Base-by-base conservation (phyloP, 2,113 vertebrate genomes). In the Calidris pygmaea region DNA sequence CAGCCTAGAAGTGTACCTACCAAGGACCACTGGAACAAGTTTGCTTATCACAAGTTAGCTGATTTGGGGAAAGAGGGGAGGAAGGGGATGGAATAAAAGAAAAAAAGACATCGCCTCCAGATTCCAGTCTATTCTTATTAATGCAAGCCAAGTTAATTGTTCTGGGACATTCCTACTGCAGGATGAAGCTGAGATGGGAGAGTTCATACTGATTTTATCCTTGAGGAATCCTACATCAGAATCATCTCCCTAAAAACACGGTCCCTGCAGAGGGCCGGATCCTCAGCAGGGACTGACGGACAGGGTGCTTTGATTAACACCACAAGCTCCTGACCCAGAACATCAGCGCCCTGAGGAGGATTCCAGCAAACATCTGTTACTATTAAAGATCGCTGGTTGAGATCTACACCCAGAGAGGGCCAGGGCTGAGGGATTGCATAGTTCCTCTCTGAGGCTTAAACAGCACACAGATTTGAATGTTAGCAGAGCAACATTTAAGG, bases 361-460 rank as follows among this genome's bases (percentile, higher is more conserved):
- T 95, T 94, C 87, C 91, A 94, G 71, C 71, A 95, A 95, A 96
- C 96, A 97, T 96, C 96, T 97, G 96, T 60, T 94, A 79, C 95
- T 82, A 97, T 94, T 97, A 96, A 96, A 95, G 95, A 96, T 91
- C 1, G 0, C 52, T 89, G 56, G 86, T 84, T 62, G 86, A 92
- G 80, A 96, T 91, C 90, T 95, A 77, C 63, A 85, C 71, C 58
- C 95, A 15, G 17, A 91, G 81, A 90, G 41, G 45, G 74, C 87
- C 80, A 76, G 48, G 70, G 81, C 91, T 73, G 53, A 83, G 58
- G 59, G 39, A 91, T 4, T 94, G 82, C 90, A 82, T 76, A 93
- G 89, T 70, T 96, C 71, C 89, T 85, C 77, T 81, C 87, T 58
- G 87, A 91, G 67, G 55, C 81, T 89, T 63, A 73, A 90, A 79